phyloP scores from a whole-genome alignment of 2,113 vertebrate species.

The Parotia lawesii region DNA sequence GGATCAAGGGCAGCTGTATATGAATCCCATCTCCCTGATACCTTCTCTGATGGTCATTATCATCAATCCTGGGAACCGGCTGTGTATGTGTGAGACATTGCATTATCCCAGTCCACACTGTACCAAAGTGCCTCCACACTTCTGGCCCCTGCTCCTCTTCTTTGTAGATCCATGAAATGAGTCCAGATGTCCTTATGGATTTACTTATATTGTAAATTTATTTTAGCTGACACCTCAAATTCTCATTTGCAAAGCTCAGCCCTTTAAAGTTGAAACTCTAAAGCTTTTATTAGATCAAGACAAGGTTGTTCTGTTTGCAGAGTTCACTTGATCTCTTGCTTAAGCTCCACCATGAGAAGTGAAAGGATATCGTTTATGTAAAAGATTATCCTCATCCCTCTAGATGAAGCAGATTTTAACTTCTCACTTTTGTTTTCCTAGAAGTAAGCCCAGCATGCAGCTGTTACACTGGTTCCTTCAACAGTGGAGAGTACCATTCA shows the following conservation, averaged over 20 bases:
- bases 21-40: background rate
- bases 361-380: background rate
- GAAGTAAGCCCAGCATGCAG: rapidly evolving
- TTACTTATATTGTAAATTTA: background rate
- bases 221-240: background rate
- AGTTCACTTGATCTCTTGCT: background rate
- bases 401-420: background rate
- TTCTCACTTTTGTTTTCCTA: background rate
- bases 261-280: background rate
- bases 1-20: background rate
- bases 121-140: background rate
- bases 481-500: background rate
- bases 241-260: background rate
- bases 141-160: background rate
- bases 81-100: background rate
- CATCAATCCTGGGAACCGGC: background rate
- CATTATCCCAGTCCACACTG: rapidly evolving
- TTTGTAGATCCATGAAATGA: background rate
- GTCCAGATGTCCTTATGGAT: background rate
- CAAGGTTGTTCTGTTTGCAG: background rate
- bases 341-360: background rate
- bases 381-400: background rate
- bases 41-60: background rate
- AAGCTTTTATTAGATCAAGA: background rate
- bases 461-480: background rate